phyloP scores from a whole-genome alignment of 2,888 invertebrate genomes.

The Polyommatus icarus region DNA sequence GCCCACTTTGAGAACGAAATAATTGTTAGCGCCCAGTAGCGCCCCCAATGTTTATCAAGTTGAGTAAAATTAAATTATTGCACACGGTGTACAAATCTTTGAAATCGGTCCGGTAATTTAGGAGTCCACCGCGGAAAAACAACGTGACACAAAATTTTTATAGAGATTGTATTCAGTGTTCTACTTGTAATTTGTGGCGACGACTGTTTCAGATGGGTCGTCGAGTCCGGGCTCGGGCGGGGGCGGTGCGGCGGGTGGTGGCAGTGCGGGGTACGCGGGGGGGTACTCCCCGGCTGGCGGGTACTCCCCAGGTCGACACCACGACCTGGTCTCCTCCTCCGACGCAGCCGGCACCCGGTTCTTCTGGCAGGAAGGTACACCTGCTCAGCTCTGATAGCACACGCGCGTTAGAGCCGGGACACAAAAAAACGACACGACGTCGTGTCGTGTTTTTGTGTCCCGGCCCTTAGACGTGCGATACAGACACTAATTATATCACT shows the following conservation, averaged over 20 bases:
- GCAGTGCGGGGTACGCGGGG: conserved; percentile 48
- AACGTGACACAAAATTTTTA: no score
- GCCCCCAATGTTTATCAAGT: no score
- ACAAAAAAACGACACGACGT: no score
- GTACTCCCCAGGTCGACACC: conserved; percentile 68
- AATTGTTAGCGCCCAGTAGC: no score
- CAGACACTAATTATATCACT: no score
- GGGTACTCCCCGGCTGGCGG: conserved; percentile 67
- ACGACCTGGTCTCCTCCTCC: conserved; percentile 70
- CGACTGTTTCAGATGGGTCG: conserved; percentile 60
- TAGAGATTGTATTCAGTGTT: no score
- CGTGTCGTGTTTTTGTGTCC: no score
- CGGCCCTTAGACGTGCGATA: neutral
- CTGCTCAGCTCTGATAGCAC: neutral
- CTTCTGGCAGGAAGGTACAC: conserved; percentile 69
- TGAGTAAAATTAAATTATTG: no score
- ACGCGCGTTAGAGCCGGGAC: neutral
- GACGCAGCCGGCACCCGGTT: conserved; percentile 66
- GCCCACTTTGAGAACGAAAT: no score
- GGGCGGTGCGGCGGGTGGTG: conserved; percentile 46
- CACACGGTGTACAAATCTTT: no score
- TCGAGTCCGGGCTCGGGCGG: conserved; percentile 65
- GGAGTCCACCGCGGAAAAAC: no score
- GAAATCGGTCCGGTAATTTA: no score
- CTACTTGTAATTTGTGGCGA: neutral